Evolutionary conservation across 2,113 vertebrate genomes (phyloP).

Genomic region (Prunella himalayana): DNA sequence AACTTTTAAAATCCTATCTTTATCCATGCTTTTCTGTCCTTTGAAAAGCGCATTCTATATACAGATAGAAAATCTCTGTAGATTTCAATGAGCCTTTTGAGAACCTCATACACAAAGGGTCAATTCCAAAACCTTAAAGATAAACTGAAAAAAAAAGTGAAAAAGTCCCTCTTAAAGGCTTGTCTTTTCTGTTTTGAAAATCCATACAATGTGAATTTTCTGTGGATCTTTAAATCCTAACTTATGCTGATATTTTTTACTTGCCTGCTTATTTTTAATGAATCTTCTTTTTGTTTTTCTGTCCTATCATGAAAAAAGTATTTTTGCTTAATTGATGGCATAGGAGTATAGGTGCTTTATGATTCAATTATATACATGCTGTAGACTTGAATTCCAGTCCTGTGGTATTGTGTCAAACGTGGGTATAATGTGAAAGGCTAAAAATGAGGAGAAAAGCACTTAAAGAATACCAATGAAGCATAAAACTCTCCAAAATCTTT

Average conservation of each 20-base stretch:
- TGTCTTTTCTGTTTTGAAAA: not conserved
- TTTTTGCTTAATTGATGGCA: not conserved
- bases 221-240: not conserved
- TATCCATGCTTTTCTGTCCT: not conserved
- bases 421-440: conserved; percentile 7
- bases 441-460: conserved; percentile 35
- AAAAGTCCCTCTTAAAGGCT: not conserved
- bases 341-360: not conserved
- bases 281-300: not conserved
- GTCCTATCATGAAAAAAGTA: not conserved
- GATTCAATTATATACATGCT: not conserved
- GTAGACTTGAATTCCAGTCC: not conserved
- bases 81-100: not conserved
- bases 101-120: not conserved
- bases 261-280: not conserved
- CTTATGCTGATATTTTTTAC: not conserved
- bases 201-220: not conserved
- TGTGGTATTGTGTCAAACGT: conserved; percentile 12
- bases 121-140: not conserved
- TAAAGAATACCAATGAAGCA: conserved; percentile 22
- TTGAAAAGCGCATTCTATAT: not conserved
- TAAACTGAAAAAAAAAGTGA: not conserved
- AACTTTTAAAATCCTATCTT: not conserved
- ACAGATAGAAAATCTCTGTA: not conserved
- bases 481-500: conserved; percentile 18